Base-by-base conservation (phyloP, 2,888 invertebrate species). In the Melanophora roralis region DNA sequence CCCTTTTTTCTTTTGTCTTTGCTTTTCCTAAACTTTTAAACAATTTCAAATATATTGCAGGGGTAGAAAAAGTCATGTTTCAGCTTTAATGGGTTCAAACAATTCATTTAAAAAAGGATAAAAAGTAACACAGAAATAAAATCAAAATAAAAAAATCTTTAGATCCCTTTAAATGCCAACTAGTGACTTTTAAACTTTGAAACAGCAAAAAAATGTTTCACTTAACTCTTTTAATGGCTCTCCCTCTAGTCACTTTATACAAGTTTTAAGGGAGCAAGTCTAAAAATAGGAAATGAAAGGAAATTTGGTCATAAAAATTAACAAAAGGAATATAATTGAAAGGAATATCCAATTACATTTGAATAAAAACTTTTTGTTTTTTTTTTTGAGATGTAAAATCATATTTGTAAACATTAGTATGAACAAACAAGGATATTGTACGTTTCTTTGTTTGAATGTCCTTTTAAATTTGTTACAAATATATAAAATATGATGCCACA, bases 291-390 rank as follows among this genome's bases (percentile, higher is more conserved):
- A 34, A 62, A 34, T 19, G 19, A 47, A 62, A 19, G 2, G 1
- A 34, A 47, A 45, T 45, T 12, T 7, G 19, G n/a, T n/a, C 16
- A 34, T 11, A 19, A 23, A 21, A 47, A 21, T 9, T n/a, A 49
- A 12, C 47, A 47, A 14, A 34, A 60, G 7, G 23, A n/a, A n/a
- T n/a, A n/a, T n/a, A n/a, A n/a, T n/a, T n/a, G n/a, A n/a, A 40
- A 23, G 14, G 6, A 5, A 43, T 57, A 57, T 62, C 34, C 36
- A 53, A 43, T 57, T 57, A 57, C 19, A 57, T 57, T 57, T 57
- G 5, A 21, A 1, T 21, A 38, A 57, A 36, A 57, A n/a, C n/a
- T n/a, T n/a, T n/a, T n/a, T n/a, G n/a, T n/a, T n/a, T n/a, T n/a
- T n/a, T n/a, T n/a, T n/a, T n/a, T n/a, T n/a, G n/a, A n/a, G n/a